phyloP scores from a whole-genome alignment of 2,888 invertebrate genomes.

The Diadegma fenestrale region DNA sequence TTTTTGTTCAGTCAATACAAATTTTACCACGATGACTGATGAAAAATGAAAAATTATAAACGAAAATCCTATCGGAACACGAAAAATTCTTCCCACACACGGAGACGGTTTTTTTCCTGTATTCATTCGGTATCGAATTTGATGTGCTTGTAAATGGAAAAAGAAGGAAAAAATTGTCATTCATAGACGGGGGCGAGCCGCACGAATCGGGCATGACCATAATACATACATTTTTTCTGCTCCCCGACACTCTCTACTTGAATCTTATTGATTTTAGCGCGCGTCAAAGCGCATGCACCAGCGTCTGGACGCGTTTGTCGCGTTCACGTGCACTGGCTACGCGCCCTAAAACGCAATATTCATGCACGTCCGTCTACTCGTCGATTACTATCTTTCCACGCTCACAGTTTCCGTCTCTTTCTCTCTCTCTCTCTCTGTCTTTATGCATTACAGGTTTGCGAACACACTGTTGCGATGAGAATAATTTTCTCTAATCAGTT shows the following conservation, averaged over 20 bases:
- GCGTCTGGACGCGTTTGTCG: slow-evolving; percentile 18
- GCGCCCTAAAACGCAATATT: slow-evolving; percentile 41
- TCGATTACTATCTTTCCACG: neutral
- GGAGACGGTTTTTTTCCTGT: neutral
- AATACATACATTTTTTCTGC: slow-evolving; percentile 13
- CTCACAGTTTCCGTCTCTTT: neutral
- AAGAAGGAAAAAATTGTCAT: neutral
- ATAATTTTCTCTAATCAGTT: slow-evolving; percentile 23
- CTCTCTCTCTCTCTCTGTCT: neutral
- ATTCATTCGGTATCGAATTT: neutral
- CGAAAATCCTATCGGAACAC: neutral
- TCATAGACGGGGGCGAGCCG: neutral
- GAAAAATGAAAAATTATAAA: neutral
- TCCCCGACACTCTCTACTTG: slow-evolving; percentile 32
- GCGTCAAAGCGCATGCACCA: slow-evolving; percentile 58
- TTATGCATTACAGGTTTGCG: neutral
- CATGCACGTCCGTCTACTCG: slow-evolving; percentile 5
- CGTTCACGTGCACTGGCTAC: slow-evolving; percentile 45
- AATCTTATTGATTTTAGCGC: slow-evolving; percentile 62
- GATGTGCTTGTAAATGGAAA: neutral
- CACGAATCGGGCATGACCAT: slow-evolving; percentile 1
- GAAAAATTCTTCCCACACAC: neutral
- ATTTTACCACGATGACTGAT: neutral
- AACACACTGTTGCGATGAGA: neutral
- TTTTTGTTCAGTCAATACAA: neutral